Base-by-base conservation (phyloP, 2,888 invertebrate species). In the Drosophila percnosoma region DNA sequence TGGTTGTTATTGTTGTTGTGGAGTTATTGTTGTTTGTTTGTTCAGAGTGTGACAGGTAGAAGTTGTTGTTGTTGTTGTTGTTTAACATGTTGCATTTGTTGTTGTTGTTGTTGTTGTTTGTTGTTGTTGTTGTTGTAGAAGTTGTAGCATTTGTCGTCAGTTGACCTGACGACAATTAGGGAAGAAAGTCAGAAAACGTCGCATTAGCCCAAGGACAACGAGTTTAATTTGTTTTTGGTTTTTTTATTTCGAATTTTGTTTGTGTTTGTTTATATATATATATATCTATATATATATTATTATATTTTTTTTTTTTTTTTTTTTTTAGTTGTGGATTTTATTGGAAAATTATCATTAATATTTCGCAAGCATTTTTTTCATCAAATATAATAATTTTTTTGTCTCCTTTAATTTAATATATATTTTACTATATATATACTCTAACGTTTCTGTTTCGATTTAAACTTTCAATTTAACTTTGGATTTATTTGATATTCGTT, bases 151-250 rank as follows among this genome's bases (percentile, higher is more conserved):
- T 92, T 92, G 93, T 93, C 93, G 93, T 93, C 93, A 93, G 93
- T 90, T 93, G 91, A 93, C 93, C 93, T 93, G 93, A 93, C 93
- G 93, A 93, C 93, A 93, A 92, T 74, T 86, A 49, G 92, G 92
- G 91, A 92, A 92, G 89, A 93, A 92, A 93, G 91, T 91, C 92
- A 93, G 92, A 93, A 93, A 93, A 93, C 93, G 93, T 92, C 92
- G 93, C 90, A 92, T 93, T 93, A 93, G 93, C 93, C 93, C 93
- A 93, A 92, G 89, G 88, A 90, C 89, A 89, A 86, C 90, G 85
- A 82, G 89, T 86, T 84, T 78, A 65, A 64, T 75, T 60, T 62
- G 51, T 31, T 59, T 36, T 36, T 36, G 36, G 15, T 36, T 15
- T 34, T 36, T 52, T 68, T 51, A 34, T 51, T 65, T 77, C 78